A percentile compares a stretch with the other conserved stretches of the same genome.
These are phyloP conservation scores for Pogoniulus pusillus DNA, from an alignment of 2,797 vertebrate species.

Conservation along the genomic window DNA sequence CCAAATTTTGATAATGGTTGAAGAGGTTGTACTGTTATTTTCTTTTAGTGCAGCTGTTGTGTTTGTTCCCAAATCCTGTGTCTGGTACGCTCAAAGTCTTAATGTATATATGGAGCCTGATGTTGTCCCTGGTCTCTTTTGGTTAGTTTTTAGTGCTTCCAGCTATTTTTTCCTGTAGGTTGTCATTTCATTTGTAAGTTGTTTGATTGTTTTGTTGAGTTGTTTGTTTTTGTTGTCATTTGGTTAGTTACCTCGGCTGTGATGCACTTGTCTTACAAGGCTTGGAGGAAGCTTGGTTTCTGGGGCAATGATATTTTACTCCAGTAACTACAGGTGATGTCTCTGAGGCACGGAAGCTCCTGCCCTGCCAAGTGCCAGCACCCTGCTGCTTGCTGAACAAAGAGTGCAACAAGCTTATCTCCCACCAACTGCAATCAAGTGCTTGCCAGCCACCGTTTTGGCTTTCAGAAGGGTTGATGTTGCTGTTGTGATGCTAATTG, in stretches of 20 bases:
- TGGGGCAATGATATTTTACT: background rate
- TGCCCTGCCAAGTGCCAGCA: background rate
- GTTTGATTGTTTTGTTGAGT: too few species aligned
- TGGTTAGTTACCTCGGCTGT: background rate
- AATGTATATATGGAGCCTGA: background rate
- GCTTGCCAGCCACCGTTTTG: conserved; percentile 23
- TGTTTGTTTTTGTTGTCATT: background rate
- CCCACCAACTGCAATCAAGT: conserved; percentile 26
- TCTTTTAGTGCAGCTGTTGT: background rate
- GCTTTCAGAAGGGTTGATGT: conserved; percentile 24
- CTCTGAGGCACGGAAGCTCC: background rate
- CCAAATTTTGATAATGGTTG: background rate
- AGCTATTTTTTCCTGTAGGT: background rate
- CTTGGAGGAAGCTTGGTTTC: conserved; percentile 27
- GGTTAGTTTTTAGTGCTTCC: background rate
- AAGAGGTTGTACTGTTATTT: background rate
- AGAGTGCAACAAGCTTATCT: conserved; percentile 31
- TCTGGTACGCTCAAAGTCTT: background rate
- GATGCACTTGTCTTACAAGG: background rate
- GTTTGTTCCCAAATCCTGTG: background rate
- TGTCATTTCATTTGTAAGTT: background rate
- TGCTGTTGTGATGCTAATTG: conserved; percentile 72
- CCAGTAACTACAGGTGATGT: background rate
- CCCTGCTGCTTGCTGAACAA: conserved; percentile 37
- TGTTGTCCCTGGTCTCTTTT: background rate